phyloP scores from a whole-genome alignment of 2,888 invertebrate species.

The Tetranychus piercei region DNA sequence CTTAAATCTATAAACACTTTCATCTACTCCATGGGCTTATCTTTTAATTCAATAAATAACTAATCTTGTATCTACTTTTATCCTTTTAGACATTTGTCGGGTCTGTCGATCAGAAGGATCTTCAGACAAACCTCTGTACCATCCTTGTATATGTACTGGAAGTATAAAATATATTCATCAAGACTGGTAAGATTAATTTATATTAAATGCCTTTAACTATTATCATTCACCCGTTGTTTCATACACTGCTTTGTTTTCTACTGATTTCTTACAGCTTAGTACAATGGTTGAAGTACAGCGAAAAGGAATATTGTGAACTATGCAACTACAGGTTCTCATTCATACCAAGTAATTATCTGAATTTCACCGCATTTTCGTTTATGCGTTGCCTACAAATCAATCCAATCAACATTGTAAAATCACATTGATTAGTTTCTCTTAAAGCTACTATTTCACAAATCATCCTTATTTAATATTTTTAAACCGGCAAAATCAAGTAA shows the following conservation, averaged over 20 bases:
- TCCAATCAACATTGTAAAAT: background rate
- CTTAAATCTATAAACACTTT: too few species aligned
- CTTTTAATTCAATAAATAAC: too few species aligned
- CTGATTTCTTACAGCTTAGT: constrained; percentile 46
- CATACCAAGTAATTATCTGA: constrained; percentile 53
- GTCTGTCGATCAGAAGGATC: constrained; percentile 89
- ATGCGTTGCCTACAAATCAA: background rate
- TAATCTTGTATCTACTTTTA: background rate
- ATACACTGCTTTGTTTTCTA: background rate
- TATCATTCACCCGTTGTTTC: background rate
- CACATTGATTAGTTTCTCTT: background rate
- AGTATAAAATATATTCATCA: constrained; percentile 98
- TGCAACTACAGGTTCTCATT: constrained; percentile 95
- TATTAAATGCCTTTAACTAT: constrained; percentile 6
- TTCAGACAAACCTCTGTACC: constrained; percentile 76
- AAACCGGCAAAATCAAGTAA: too few species aligned
- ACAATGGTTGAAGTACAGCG: constrained; percentile 96
- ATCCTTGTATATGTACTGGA: constrained; percentile 96
- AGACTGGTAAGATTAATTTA: constrained; percentile 44
- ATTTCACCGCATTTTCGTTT: background rate
- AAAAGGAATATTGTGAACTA: constrained; percentile 94
- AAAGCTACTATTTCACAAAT: background rate
- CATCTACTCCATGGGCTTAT: too few species aligned
- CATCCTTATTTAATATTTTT: background rate
- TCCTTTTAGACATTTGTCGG: constrained; percentile 62